Conservation (phyloP, 2,888 invertebrate species). For the Euzophera pinguis region DNA sequence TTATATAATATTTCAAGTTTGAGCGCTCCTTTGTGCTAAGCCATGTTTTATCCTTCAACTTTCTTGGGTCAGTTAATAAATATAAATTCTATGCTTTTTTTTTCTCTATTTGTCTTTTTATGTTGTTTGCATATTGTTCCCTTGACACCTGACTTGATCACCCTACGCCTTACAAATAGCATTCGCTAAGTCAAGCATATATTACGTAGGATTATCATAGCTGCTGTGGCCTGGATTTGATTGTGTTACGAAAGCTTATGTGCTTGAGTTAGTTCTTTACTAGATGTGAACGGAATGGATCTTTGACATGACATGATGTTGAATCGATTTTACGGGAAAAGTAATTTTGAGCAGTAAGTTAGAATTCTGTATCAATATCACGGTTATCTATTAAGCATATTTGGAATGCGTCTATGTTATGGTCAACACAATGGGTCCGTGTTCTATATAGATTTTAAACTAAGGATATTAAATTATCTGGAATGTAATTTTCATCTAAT, state of each 20-base stretch:
- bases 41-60: too few species aligned
- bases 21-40: not conserved
- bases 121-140: not conserved
- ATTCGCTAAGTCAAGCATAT: not conserved
- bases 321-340: not conserved
- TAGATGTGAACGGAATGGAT: not conserved
- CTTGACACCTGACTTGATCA: not conserved
- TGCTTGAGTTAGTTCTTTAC: not conserved
- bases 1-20: slow-evolving; percentile 5
- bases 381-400: not conserved
- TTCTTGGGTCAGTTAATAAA: too few species aligned
- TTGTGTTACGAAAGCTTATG: not conserved
- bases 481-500: not conserved
- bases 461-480: not conserved
- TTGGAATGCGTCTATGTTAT: too few species aligned
- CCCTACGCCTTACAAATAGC: not conserved
- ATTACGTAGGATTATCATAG: not conserved
- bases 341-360: not conserved
- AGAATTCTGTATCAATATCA: not conserved
- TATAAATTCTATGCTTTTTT: too few species aligned
- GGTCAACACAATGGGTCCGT: too few species aligned
- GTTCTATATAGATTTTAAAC: too few species aligned
- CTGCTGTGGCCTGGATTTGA: not conserved
- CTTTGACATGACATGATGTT: not conserved
- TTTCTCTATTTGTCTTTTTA: too few species aligned